Conservation (phyloP, 2,888 invertebrate genomes). For the Gerris lacustris region DNA sequence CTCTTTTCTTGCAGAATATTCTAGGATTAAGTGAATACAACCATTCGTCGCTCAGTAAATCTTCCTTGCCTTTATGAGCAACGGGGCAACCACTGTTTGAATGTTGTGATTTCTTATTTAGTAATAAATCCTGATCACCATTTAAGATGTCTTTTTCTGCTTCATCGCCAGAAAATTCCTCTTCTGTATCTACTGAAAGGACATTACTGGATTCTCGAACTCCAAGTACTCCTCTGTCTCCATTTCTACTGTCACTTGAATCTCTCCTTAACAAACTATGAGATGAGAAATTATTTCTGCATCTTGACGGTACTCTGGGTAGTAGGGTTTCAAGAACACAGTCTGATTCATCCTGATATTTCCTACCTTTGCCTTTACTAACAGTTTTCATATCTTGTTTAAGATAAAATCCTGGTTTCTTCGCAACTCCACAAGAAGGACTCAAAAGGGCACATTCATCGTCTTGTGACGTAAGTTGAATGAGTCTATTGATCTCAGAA, state of each 20-base stretch:
- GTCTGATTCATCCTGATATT: not conserved
- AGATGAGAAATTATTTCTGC: not conserved
- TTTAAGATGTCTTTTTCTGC: not conserved
- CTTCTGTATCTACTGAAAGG: not conserved
- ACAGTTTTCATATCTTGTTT: not conserved
- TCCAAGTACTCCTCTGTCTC: too few relatives aligned
- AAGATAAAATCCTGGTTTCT: not conserved
- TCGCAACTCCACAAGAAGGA: not conserved
- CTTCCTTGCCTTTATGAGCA: not conserved
- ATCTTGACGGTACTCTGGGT: not conserved
- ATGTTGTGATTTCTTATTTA: too few relatives aligned
- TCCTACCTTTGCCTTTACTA: not conserved
- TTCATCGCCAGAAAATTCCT: not conserved
- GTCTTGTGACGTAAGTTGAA: not conserved
- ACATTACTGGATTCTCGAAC: too few relatives aligned
- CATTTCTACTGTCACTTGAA: not conserved
- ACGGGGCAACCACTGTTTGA: not conserved
- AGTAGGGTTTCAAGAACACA: not conserved
- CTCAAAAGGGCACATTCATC: not conserved
- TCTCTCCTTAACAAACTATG: not conserved
- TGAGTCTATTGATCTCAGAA: not conserved
- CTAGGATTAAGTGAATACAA: not conserved
- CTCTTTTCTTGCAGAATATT: not conserved
- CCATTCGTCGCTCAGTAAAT: not conserved
- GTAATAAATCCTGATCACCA: not conserved